Base-by-base conservation (phyloP, 1,140 invertebrate species). In the Neelides sp. region DNA sequence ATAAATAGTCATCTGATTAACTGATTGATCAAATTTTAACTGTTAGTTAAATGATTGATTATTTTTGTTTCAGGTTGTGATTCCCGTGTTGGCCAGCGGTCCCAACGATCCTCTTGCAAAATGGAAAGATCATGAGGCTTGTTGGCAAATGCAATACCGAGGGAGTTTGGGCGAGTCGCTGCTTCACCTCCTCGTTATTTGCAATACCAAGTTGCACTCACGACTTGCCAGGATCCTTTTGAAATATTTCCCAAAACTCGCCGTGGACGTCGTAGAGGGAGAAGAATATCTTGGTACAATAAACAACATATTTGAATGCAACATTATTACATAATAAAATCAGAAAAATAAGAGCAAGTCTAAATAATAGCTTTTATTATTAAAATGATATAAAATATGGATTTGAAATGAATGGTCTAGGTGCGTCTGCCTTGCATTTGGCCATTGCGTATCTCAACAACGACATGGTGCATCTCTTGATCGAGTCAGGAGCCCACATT, bases 361-460 rank as follows among this genome's bases (percentile, higher is more conserved):
- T 36, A 23, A 22, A 42, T 13, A 19, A 8, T n/a, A 1, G 13
- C 13, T 8, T 24, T 19, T 15, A 45, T 22, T 48, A 42, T 42
- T 39, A 30, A 24, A 46, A 22, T 36, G 8, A 43, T 42, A 20
- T 13, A 48, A 19, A 43, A 8, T 15, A 41, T 36, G n/a, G 41
- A 43, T 43, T 41, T 17, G 10, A 22, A 13, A 26, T 40, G 4
- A 42, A 7, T 17, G 36, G 62, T 68, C 19, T 58, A 79, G 83
- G 89, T 1, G 90, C 93, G 7, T 92, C 89, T 68, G 84, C 87
- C 4, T 71, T 98, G 19, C 95, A 98, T 68, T 72, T 98, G 39
- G 91, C 92, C 0, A 96, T 98, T 57, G 92, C 95, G 0, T 93
- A 96, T 64, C 83, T 79, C 62, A 95, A 97, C 67, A 89, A 96